A percentile compares a stretch with the other conserved stretches of the same genome.
phyloP scores from a whole-genome alignment of 2,113 vertebrate species.

The Callospermophilus lateralis region DNA sequence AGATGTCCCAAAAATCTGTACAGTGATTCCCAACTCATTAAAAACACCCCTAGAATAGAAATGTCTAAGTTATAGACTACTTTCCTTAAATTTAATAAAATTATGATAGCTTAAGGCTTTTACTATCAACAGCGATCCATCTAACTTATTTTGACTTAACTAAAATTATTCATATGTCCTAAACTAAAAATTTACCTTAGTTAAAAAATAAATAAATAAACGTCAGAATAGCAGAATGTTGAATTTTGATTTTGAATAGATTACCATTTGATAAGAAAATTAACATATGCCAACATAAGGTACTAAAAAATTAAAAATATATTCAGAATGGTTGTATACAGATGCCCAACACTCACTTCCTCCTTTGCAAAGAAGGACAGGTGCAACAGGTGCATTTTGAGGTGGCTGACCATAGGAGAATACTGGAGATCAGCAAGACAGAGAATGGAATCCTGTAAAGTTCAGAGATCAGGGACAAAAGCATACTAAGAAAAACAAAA shows the following conservation, averaged over 20 bases:
- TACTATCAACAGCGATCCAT: background rate
- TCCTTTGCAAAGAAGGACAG: background rate
- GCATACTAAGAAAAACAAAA: background rate
- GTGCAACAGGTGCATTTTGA: background rate
- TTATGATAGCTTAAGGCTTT: background rate
- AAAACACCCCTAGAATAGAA: background rate
- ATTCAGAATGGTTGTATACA: background rate
- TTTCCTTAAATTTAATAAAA: conserved; percentile 30
- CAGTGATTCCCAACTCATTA: background rate
- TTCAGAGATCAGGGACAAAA: background rate
- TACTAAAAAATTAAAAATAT: background rate
- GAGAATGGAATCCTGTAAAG: background rate
- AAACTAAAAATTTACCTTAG: background rate
- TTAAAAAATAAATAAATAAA: background rate
- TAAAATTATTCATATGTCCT: background rate
- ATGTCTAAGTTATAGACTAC: background rate
- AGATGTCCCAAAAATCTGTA: background rate
- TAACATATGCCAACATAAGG: background rate
- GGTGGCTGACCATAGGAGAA: background rate
- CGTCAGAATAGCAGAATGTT: background rate
- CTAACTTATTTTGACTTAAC: background rate
- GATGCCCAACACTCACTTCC: background rate
- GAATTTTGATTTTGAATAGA: background rate
- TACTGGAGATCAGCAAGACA: background rate
- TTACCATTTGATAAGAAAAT: background rate